Base-by-base conservation (phyloP, 2,113 vertebrate species). In the Neotoma lepida region DNA sequence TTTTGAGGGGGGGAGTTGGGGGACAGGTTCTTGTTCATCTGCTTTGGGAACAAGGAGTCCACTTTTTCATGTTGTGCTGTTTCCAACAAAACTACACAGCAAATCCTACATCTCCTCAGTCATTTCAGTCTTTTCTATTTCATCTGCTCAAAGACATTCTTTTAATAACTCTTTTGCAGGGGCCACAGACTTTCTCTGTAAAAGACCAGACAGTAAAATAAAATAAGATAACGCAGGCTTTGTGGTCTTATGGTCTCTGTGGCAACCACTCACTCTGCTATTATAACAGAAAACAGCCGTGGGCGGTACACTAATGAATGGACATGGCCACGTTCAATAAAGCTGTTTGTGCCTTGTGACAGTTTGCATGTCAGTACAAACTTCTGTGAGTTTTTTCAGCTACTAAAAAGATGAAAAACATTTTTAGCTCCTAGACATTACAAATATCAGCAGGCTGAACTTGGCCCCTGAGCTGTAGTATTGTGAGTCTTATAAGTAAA, bases 291-390 rank as follows among this genome's bases (percentile, higher is more conserved):
- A 88, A 51, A 44, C 12, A 81, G 41, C n/a, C 71, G 9, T 33
- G 26, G 33, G 14, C 20, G 9, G 33, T 35, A 44, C 26, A 3
- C 6, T 46, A 86, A 81, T 54, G 26, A 76, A 66, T 28, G 14
- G 30, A 6, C 2, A 0, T 39, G 7, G 4, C 46, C 56, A 6
- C 64, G 7, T 86, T 78, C 73, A 80, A 7, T 82, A 73, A 82
- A 73, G 77, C 0, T 88, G 56, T 86, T 82, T 93, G 54, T 56
- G n/a, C 68, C 76, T 88, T 9, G n/a, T 54, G 14, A 80, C n/a
- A 33, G 44, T 84, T 93, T 93, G 90, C 20, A 66, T 80, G 24
- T 90, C 41, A 51, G 30, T 88, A 66, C 74, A 41, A 46, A 91
- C 82, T 61, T 89, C 44, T 58, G 49, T 30, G 26, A 63, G 30